Conservation (phyloP, 2,113 vertebrate genomes). For the Emydocephalus ijimae region DNA sequence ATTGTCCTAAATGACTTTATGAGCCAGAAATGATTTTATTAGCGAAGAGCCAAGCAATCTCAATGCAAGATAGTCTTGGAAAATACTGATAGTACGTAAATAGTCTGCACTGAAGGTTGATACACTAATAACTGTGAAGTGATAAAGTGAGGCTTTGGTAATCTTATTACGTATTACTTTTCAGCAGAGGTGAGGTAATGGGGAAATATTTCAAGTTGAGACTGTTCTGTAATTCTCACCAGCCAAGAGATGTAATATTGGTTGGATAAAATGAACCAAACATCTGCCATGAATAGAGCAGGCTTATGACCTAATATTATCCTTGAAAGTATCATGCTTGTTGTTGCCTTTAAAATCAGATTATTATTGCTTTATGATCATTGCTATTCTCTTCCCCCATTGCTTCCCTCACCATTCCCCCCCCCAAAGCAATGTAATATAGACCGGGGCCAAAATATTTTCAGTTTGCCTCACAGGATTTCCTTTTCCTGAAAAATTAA, state of each 20-base stretch:
- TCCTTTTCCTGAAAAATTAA: slow-evolving; percentile 1
- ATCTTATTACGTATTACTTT: not conserved
- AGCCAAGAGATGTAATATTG: not conserved
- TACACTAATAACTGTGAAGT: not conserved
- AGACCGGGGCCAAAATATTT: not conserved
- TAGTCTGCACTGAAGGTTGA: not conserved
- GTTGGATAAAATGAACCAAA: not conserved
- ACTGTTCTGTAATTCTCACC: not conserved
- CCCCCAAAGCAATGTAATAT: not conserved
- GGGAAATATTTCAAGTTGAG: not conserved
- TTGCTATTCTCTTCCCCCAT: not conserved
- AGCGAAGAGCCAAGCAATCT: not conserved
- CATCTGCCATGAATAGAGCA: not conserved
- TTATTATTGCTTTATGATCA: not conserved
- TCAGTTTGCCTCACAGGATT: not conserved
- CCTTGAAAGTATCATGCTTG: not conserved
- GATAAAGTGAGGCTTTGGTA: not conserved
- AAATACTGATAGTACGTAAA: not conserved
- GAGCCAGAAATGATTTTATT: not conserved
- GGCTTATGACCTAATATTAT: not conserved
- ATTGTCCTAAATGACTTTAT: not conserved
- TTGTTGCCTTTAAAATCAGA: not conserved
- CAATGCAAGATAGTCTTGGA: not conserved
- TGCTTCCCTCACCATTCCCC: not conserved
- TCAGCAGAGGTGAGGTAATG: not conserved